Evolutionary conservation across 1,140 invertebrate genomes (phyloP).

Genomic region (Zaprionus camerounensis): DNA sequence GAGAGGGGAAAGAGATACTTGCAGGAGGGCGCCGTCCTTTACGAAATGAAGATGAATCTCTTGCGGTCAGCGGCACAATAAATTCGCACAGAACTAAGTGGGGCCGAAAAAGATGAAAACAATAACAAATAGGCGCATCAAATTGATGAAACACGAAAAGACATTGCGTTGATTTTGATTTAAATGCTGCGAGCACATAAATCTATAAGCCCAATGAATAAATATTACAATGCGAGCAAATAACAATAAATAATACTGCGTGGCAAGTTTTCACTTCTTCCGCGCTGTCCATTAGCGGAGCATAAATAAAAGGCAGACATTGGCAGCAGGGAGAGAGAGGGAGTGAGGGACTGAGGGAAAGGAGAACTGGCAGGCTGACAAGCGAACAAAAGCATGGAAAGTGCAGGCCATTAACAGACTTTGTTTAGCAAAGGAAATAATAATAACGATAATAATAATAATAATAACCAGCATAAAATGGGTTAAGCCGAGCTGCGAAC

Average conservation of each 20-base stretch:
- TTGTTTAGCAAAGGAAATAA: slow-evolving; percentile 73
- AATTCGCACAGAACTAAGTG: not conserved
- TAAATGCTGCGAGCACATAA: slow-evolving; percentile 63
- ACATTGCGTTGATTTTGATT: slow-evolving; percentile 69
- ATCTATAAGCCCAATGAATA: slow-evolving; percentile 77
- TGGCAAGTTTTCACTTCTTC: slow-evolving; percentile 52
- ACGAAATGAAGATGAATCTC: slow-evolving; percentile 75
- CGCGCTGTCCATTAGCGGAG: slow-evolving; percentile 71
- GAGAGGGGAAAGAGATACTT: slow-evolving; percentile 16
- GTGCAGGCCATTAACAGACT: slow-evolving; percentile 62
- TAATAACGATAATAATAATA: slow-evolving; percentile 66
- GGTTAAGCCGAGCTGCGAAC: slow-evolving; percentile 48
- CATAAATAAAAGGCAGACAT: slow-evolving; percentile 60
- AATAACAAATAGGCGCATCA: slow-evolving; percentile 75
- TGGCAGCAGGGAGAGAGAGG: slow-evolving; percentile 8
- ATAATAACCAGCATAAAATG: slow-evolving; percentile 69
- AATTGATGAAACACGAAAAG: slow-evolving; percentile 71
- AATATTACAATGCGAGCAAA: slow-evolving; percentile 61
- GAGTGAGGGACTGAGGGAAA: not conserved
- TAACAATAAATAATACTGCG: slow-evolving; percentile 71
- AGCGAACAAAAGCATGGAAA: slow-evolving; percentile 12
- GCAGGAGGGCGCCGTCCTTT: not conserved
- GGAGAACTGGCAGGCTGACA: slow-evolving; percentile 9
- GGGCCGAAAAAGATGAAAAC: slow-evolving; percentile 42
- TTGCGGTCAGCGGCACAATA: slow-evolving; percentile 58